Base-by-base conservation (phyloP, 2,888 invertebrate species). In the Neoitamus cyanurus region DNA sequence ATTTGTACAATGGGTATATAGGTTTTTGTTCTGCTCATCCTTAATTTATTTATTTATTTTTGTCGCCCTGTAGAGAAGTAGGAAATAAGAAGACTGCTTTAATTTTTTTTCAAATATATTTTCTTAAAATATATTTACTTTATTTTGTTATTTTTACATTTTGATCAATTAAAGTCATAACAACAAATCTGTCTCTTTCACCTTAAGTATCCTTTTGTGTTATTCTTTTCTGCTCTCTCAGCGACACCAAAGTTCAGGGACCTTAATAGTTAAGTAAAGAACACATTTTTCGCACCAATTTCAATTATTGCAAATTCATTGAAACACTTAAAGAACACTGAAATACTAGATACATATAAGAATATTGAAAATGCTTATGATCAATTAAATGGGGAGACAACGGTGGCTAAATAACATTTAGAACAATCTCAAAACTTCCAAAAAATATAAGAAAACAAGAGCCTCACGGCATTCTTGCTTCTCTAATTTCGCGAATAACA, bases 241-340 rank as follows among this genome's bases (percentile, higher is more conserved):
- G 25, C 20, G 58, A 58, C 25, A 20, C 7, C 20, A 58, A 58
- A 58, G 9, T 58, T 58, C 20, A 25, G 25, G 58, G 58, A 58
- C 9, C 58, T 25, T 58, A 58, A 58, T 46, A 58, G 20, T 34
- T 34, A 73, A 34, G 6, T 73, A 36, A 15, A 73, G 73, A 73
- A 73, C 73, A 73, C 20, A 73, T 73, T 73, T 58, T 36, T 34
- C 36, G 73, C 73, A 73, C 73, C 73, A 73, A 73, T 73, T 73
- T 73, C 58, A 73, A 73, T 73, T 36, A 73, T 73, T 73, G 36
- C 73, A 73, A 73, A 73, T 73, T 36, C 73, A 73, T 36, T 11
- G 73, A 73, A 73, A 73, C 73, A 73, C 20, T n/a, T 36, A 73
- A 58, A 58, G 42, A 58, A 73, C 73, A 73, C 20, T 11, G 37